Evolutionary conservation across 2,888 invertebrate species (phyloP).

Genomic region (Dendrolimus pini): DNA sequence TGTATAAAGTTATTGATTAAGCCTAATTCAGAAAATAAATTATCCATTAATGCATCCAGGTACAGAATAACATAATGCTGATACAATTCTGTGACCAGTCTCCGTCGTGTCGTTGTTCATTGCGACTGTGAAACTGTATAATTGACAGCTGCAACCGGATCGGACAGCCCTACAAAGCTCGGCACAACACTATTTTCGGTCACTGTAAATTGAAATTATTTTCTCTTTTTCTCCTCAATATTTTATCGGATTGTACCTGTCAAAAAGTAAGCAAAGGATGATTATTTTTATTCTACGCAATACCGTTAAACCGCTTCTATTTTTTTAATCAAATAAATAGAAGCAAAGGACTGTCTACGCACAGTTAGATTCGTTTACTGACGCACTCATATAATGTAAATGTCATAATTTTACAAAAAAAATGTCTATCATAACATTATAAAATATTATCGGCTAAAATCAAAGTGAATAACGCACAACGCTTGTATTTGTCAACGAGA

Average conservation of each 20-base stretch:
- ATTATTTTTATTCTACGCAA: too few relatives aligned
- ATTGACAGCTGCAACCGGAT: background rate
- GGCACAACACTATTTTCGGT: background rate
- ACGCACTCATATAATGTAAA: too few relatives aligned
- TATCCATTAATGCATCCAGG: background rate
- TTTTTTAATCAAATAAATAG: too few relatives aligned
- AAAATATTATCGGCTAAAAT: background rate
- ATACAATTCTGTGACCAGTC: background rate
- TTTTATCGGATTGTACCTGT: background rate
- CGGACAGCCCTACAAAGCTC: background rate
- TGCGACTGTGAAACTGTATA: background rate
- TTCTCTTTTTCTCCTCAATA: background rate
- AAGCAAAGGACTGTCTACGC: too few relatives aligned
- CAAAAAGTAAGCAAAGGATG: background rate
- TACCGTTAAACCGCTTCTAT: too few relatives aligned
- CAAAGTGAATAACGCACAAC: background rate
- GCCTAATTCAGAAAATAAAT: too few relatives aligned
- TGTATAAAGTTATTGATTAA: too few relatives aligned
- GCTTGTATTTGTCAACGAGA: background rate
- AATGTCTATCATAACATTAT: background rate
- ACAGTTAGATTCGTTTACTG: too few relatives aligned
- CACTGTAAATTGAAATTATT: background rate
- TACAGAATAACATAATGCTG: background rate
- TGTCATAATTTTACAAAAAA: background rate
- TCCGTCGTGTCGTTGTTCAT: background rate